phyloP scores from a whole-genome alignment of 2,113 vertebrate species.

The Opisthocomus hoazin region DNA sequence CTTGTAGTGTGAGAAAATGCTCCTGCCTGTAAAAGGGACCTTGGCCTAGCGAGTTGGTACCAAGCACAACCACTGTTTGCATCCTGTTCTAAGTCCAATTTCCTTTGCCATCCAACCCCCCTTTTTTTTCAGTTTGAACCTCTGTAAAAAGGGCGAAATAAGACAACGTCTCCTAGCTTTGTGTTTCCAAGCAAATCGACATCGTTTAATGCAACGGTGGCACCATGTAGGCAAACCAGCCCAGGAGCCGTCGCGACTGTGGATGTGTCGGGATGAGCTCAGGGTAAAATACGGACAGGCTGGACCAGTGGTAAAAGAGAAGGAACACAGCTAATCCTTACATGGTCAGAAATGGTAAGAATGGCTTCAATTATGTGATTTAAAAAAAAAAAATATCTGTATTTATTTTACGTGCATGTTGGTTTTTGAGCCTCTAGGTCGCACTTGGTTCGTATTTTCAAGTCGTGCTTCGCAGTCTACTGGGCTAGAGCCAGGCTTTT shows the following conservation, averaged over 20 bases:
- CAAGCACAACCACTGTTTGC: neutral
- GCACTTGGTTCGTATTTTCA: neutral
- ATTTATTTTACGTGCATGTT: neutral
- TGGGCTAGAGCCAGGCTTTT: neutral
- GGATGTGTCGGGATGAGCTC: neutral
- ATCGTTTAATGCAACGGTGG: neutral
- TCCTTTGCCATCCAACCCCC: neutral
- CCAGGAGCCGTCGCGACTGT: neutral
- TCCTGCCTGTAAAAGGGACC: rapidly evolving
- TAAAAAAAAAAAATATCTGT: neutral
- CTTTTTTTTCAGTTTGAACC: neutral
- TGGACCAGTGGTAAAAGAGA: neutral
- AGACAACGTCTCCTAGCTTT: neutral
- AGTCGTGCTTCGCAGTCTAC: neutral
- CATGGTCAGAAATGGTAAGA: neutral
- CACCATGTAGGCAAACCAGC: neutral
- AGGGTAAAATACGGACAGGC: neutral
- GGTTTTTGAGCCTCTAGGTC: neutral
- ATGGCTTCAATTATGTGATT: rapidly evolving
- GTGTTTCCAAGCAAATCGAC: neutral
- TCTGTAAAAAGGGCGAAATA: neutral
- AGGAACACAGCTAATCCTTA: neutral
- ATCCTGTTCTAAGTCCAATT: rapidly evolving
- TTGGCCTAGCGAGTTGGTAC: neutral
- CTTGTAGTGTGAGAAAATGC: neutral